Percentiles rank a stretch among this genome's conserved stretches.
phyloP scores from a whole-genome alignment of 2,888 invertebrate genomes.

The Deroplatys truncata region DNA sequence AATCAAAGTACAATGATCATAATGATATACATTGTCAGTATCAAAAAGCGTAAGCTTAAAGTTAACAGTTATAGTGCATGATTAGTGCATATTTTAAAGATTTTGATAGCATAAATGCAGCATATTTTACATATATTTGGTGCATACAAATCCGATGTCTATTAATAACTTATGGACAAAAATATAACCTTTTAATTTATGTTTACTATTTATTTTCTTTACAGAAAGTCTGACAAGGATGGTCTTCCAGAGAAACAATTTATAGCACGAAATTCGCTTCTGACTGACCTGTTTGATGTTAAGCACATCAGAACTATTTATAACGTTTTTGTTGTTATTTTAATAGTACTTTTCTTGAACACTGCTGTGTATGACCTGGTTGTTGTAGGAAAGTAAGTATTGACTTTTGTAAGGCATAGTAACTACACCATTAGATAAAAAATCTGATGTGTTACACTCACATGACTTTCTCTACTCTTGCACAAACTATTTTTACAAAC shows the following conservation, averaged over 20 bases:
- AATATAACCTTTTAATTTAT: background rate
- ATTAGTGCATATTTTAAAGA: no score
- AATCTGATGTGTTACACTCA: no score
- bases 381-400: constrained; percentile 70
- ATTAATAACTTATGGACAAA: no score
- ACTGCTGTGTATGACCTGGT: constrained; percentile 69
- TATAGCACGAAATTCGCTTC: constrained; percentile 67
- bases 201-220: background rate
- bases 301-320: constrained; percentile 80
- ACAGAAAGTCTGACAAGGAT: background rate
- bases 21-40: no score
- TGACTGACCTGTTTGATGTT: constrained; percentile 73
- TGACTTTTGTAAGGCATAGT: background rate
- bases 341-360: constrained; percentile 68
- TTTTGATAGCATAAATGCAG: no score
- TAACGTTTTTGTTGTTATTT: constrained; percentile 75
- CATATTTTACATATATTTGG: no score
- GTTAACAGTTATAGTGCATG: no score
- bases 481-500: background rate
- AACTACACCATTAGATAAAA: background rate
- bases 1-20: no score
- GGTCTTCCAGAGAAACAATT: constrained; percentile 61
- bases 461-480: background rate
- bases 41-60: no score
- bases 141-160: no score